Percentiles rank a stretch among this genome's conserved stretches.
phyloP scores from a whole-genome alignment of 1,140 invertebrate species.

The Grapholita molesta region DNA sequence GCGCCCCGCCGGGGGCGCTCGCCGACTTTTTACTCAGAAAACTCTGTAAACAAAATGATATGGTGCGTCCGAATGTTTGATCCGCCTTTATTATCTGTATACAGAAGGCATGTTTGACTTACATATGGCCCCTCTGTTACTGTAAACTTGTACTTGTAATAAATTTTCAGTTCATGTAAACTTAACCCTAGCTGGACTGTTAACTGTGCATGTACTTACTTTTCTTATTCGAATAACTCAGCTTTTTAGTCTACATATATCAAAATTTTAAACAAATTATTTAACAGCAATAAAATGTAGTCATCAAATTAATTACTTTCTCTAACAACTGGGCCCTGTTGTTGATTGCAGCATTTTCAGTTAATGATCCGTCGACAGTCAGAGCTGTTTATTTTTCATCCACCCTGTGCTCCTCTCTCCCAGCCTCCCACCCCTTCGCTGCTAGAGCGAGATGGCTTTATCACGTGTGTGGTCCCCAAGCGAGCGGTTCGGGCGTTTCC shows the following conservation, averaged over 20 bases:
- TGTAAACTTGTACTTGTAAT: constrained; percentile 48
- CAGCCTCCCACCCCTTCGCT: constrained; percentile 17
- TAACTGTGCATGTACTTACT: not conserved
- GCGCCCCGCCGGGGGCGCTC: constrained; percentile 62
- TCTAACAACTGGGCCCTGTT: not conserved
- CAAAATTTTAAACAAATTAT: not conserved
- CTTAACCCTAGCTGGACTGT: not conserved
- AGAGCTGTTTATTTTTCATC: constrained; percentile 61
- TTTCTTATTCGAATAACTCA: not conserved
- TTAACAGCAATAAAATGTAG: not conserved
- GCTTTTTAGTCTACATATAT: not conserved
- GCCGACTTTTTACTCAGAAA: constrained; percentile 75
- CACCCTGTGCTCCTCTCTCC: constrained; percentile 48
- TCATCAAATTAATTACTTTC: constrained; percentile 1
- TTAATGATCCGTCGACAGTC: constrained; percentile 3
- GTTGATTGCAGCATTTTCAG: constrained; percentile 5
- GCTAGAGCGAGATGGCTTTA: constrained; percentile 53
- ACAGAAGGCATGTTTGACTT: constrained; percentile 64
- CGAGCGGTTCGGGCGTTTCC: constrained; percentile 42
- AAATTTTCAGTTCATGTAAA: constrained; percentile 26
- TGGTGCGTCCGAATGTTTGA: constrained; percentile 72
- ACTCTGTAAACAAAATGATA: constrained; percentile 77
- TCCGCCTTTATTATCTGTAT: constrained; percentile 74
- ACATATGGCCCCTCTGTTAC: constrained; percentile 56
- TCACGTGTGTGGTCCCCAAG: constrained; percentile 71